These are phyloP conservation scores for Diglossa brunneiventris DNA, from an alignment of 2,113 vertebrate genomes.

Conservation along the genomic window DNA sequence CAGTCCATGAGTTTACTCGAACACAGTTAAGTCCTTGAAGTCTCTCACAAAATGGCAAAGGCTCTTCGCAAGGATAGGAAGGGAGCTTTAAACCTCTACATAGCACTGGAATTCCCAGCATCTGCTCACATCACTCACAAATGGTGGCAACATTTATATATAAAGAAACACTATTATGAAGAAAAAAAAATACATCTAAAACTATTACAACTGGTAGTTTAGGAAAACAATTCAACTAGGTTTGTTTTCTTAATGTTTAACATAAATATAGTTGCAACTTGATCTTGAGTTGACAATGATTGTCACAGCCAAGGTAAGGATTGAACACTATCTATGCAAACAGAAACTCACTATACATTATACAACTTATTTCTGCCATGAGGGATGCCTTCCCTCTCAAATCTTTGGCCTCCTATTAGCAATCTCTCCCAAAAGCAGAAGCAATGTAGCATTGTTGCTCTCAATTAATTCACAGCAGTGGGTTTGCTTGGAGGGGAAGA, in stretches of 20 bases:
- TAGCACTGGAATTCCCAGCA: constrained; percentile 43
- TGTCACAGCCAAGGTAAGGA: constrained; percentile 76
- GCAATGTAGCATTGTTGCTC: constrained; percentile 6
- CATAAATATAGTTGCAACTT: constrained; percentile 78
- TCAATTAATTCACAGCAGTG: constrained; percentile 37
- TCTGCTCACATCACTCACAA: constrained; percentile 42
- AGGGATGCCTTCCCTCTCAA: constrained; percentile 61
- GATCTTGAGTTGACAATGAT: constrained; percentile 79
- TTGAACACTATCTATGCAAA: constrained; percentile 68
- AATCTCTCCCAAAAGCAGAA: constrained; percentile 49
- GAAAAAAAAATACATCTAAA: constrained; percentile 59
- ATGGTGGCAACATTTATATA: constrained; percentile 44
- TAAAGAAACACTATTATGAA: constrained; percentile 45
- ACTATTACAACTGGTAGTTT: constrained; percentile 59
- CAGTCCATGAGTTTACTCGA: constrained; percentile 37
- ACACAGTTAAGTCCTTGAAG: constrained; percentile 18
- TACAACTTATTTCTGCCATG: constrained; percentile 59
- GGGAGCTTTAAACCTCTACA: constrained; percentile 42
- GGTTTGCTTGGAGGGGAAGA: background rate
- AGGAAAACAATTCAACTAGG: constrained; percentile 62
- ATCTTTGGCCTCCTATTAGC: constrained; percentile 78
- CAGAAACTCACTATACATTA: constrained; percentile 64
- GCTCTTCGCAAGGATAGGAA: constrained; percentile 36
- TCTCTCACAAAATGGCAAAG: constrained; percentile 30
- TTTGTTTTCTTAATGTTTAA: constrained; percentile 71